phyloP scores from a whole-genome alignment of 2,113 vertebrate species.

The Aspidoscelis tigris region DNA sequence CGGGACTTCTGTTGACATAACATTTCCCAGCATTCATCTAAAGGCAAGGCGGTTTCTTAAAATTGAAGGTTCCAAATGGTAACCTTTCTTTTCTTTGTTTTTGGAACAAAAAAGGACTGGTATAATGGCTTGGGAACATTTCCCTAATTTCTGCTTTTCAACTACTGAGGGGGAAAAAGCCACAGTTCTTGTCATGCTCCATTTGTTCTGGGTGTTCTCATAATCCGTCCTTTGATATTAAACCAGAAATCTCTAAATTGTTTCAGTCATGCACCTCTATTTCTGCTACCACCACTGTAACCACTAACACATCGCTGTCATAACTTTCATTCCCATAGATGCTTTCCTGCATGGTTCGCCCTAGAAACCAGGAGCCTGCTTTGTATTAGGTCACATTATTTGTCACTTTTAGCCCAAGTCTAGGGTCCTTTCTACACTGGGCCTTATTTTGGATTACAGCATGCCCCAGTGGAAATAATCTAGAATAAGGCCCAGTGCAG shows the following conservation, averaged over 20 bases:
- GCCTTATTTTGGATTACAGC: too few species aligned
- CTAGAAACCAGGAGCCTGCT: neutral
- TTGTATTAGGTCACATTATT: neutral
- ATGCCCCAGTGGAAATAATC: too few species aligned
- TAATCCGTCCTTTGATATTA: neutral
- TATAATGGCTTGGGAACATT: neutral
- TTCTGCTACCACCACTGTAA: neutral
- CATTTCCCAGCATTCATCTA: neutral
- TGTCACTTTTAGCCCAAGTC: neutral
- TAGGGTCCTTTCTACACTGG: too few species aligned
- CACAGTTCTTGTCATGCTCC: neutral
- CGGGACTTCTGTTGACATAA: neutral
- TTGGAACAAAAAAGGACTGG: neutral
- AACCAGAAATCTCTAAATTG: neutral
- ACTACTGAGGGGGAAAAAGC: neutral
- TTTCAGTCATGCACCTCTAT: neutral
- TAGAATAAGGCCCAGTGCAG: too few species aligned
- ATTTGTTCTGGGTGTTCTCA: too few species aligned
- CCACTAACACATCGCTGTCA: too few species aligned
- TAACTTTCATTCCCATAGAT: neutral
- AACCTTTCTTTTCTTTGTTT: neutral
- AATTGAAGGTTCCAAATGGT: neutral
- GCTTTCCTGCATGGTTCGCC: neutral
- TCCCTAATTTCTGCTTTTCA: neutral
- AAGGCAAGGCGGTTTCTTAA: neutral